Conservation (phyloP, 2,888 invertebrate species). For the Diaprepes abbreviatus region DNA sequence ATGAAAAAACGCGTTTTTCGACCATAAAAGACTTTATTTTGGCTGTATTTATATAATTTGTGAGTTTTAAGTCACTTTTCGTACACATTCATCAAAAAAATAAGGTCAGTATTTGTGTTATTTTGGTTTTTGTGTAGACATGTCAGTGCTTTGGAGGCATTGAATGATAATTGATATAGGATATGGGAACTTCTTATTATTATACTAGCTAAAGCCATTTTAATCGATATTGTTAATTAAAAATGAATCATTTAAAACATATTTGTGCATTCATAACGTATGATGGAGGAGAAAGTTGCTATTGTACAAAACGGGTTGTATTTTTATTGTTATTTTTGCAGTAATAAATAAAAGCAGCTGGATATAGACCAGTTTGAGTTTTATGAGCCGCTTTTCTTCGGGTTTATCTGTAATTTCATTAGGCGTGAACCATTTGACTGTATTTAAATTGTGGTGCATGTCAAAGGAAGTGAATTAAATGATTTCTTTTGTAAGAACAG, state of each 20-base stretch:
- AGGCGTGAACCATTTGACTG: constrained; percentile 11
- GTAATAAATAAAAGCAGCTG: constrained; percentile 13
- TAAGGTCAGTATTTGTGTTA: constrained; percentile 47
- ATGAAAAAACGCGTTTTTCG: constrained; percentile 35
- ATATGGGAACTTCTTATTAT: constrained; percentile 19
- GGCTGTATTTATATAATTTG: background rate
- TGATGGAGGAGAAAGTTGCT: constrained; percentile 32
- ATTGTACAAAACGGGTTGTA: constrained; percentile 17
- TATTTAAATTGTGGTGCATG: constrained; percentile 21
- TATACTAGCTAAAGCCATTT: background rate
- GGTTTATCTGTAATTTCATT: constrained; percentile 24
- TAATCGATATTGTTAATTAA: constrained; percentile 37
- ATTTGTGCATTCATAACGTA: background rate
- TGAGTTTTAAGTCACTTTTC: background rate
- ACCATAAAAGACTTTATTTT: background rate
- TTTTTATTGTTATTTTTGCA: constrained; percentile 31
- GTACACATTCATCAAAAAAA: constrained; percentile 24
- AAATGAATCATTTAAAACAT: constrained; percentile 4
- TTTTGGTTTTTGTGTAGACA: constrained; percentile 39
- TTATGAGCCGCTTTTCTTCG: too few relatives aligned
- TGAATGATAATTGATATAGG: constrained; percentile 28
- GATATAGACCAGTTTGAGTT: constrained; percentile 25
- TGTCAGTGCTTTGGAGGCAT: constrained; percentile 34
- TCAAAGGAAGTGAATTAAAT: too few relatives aligned
- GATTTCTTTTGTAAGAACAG: background rate